Base-by-base conservation (phyloP, 2,797 vertebrate species). In the Galago senegalensis region DNA sequence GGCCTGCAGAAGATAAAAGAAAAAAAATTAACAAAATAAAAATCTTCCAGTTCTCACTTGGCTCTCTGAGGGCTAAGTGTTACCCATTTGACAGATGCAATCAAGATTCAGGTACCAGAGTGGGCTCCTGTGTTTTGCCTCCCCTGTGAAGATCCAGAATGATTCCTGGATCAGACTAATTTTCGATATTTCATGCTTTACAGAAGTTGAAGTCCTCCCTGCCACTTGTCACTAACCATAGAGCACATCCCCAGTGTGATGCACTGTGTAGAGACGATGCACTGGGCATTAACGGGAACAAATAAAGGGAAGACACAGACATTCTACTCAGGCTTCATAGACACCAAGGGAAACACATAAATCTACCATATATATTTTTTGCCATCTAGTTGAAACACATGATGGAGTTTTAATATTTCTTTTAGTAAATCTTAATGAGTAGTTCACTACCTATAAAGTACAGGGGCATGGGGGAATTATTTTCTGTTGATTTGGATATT, bases 401-500 rank as follows among this genome's bases (percentile, higher is more conserved):
- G 84, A 27, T 23, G 5, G 40, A 92, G 21, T 37, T 69, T 14
- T 82, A 43, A 17, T 61, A 27, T 63, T 43, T 86, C 25, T 73
- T 77, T 86, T 37, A 46, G 12, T 76, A 46, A 21, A 14, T 86
- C 31, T 75, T 83, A 84, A 40, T 56, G 11, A 3, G 18, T 83
- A 29, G 12, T 67, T 93, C 58, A 63, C 12, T 83, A 58, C 12
- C 43, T 21, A 84, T 69, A 69, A 63, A 86, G 37, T 37, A 94
- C 7, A 5, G 20, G 8, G 91, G 27, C 25, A 31, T 7, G 49
- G 11, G 10, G 4, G n/a, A 17, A 56, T 79, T 89, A 17, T 77
- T 93, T 94, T 81, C 25, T 53, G 16, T 75, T 69, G 34, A 8
- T 73, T 95, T 89, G 25, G 21, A 88, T 85, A 91, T 77, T 61